A percentile compares a stretch with the other conserved stretches of the same genome.
Evolutionary conservation across 2,888 invertebrate species (phyloP).

Genomic region (Drosophila suboccidentalis): DNA sequence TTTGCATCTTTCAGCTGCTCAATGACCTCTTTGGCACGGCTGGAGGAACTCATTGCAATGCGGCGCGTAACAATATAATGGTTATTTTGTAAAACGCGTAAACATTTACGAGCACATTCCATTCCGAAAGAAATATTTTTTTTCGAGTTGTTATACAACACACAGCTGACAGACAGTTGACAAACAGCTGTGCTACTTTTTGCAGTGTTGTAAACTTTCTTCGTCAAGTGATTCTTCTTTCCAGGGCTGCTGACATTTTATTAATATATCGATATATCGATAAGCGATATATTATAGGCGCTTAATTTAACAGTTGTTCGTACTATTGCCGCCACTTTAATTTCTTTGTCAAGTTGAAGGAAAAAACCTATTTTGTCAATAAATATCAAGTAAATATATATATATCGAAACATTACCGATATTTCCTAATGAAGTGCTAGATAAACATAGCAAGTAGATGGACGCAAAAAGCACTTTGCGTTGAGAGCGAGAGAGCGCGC

Average conservation of each 20-base stretch:
- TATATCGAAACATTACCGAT: too few species aligned
- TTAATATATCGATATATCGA: background rate
- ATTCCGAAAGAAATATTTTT: constrained; percentile 42
- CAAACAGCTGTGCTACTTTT: constrained; percentile 24
- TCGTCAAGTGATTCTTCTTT: background rate
- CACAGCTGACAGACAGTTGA: constrained; percentile 30
- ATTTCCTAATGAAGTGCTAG: too few species aligned
- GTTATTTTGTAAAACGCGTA: constrained; percentile 47
- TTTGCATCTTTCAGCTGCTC: constrained; percentile 87
- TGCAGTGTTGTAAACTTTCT: constrained; percentile 19
- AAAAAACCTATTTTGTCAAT: background rate
- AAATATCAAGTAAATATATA: too few species aligned
- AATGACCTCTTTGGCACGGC: constrained; percentile 86
- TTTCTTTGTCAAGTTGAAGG: background rate
- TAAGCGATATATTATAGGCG: background rate
- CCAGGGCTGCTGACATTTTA: background rate
- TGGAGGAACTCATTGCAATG: constrained; percentile 85
- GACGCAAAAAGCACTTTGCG: too few species aligned
- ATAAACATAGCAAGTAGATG: too few species aligned
- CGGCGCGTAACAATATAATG: constrained; percentile 56
- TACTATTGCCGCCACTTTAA: background rate
- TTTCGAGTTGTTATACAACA: constrained; percentile 60
- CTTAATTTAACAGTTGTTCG: too few species aligned
- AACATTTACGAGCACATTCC: constrained; percentile 62
- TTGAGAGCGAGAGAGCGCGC: too few species aligned